Base-by-base conservation (phyloP, 92 coral and sea anemone genomes). In the Zoanthus gigantus region DNA sequence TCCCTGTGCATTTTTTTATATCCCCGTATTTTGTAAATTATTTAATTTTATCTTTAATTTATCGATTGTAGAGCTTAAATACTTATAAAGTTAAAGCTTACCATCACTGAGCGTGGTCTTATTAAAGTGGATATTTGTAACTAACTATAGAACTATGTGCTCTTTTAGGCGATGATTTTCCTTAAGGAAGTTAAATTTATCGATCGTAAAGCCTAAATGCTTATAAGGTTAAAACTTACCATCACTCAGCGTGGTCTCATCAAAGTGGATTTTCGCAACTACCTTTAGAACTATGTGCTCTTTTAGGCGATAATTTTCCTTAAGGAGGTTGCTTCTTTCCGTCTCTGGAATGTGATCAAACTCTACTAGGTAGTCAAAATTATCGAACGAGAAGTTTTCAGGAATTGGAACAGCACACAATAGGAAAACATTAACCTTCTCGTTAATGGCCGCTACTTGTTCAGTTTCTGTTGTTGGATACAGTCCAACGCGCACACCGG, bases 301-400 rank as follows among this genome's bases (percentile, higher is more conserved):
- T 61, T 66, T 88, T 14, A 91, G 85, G 66, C 66, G 52, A 57
- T 45, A 71, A 78, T 88, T 79, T 29, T 60, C 71, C 46, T 42
- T 79, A 5, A 52, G 44, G 58, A 57, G 52, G 37, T 79, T 71
- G 50, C 53, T 88, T 57, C 80, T 65, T 78, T 54, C 66, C 75
- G 79, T 73, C 32, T 66, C 83, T 16, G 56, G 58, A 54, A 81
- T 95, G 46, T 78, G 76, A 87, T 96, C 98, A 86, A 90, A 95
- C 57, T 91, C 94, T 50, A 96, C 79, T 17, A 96, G 92, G 68
- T 78, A 92, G 72, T 88, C 89, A 87, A 95, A 96, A 72, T 80
- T 73, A 76, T 61, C 79, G 97, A 95, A 93, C 4, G 93, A 93
- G 75, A 96, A 92, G 63, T 86, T 83, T 88, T 82, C 93, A 87